A percentile compares a stretch with the other conserved stretches of the same genome.
Conservation (phyloP, 2,113 vertebrate genomes). For the Clarias magur region DNA sequence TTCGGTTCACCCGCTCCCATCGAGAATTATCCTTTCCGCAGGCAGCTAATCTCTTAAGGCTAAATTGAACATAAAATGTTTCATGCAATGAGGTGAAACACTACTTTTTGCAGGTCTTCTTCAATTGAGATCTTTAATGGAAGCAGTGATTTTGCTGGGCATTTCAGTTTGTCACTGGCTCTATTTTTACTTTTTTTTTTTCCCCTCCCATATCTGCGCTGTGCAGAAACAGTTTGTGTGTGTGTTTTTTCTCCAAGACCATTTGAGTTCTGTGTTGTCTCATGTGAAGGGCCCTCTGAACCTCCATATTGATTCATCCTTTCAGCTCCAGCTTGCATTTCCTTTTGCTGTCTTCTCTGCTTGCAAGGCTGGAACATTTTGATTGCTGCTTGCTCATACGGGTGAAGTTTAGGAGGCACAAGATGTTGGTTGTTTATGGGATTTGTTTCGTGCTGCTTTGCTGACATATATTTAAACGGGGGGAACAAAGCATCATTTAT, state of each 20-base stretch:
- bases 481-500: background rate
- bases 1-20: background rate
- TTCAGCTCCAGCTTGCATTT: slow-evolving; percentile 11
- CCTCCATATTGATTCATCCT: background rate
- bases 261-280: slow-evolving; percentile 10
- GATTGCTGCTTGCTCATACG: slow-evolving; percentile 11
- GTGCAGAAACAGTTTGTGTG: background rate
- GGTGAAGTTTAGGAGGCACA: slow-evolving; percentile 4
- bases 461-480: background rate
- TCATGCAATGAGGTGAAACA: background rate
- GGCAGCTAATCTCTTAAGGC: background rate
- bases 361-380: slow-evolving; percentile 15
- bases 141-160: background rate
- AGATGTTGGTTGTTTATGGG: background rate
- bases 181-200: background rate
- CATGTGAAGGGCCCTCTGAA: slow-evolving; percentile 17
- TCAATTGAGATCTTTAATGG: slow-evolving; percentile 15
- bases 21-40: slow-evolving; percentile 5
- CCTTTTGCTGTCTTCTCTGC: background rate
- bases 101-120: background rate
- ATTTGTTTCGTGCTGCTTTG: background rate
- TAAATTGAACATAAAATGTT: slow-evolving; percentile 18
- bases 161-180: background rate
- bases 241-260: background rate
- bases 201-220: background rate